Base-by-base conservation (phyloP, 2,113 vertebrate species). In the Pardalotus punctatus region DNA sequence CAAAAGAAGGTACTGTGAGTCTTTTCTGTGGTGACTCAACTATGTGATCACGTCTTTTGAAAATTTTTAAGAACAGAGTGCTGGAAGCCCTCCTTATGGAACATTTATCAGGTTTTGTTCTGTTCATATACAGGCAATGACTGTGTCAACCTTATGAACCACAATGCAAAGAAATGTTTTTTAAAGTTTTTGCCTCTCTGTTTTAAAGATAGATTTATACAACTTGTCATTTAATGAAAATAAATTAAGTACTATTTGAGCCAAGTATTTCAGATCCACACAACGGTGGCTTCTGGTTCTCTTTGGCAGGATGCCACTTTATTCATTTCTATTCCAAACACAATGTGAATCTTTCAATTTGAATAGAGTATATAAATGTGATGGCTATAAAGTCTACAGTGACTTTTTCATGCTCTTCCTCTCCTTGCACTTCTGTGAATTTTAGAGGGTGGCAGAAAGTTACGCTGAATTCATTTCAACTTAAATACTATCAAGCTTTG, bases 251-350 rank as follows among this genome's bases (percentile, higher is more conserved):
- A 97, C 89, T 97, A 92, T 92, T 95, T 92, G 88, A 98, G 95
- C 93, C 97, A 98, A 98, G 97, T 97, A 94, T 97, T 98, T 97
- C 84, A 78, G 90, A 97, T 97, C 96, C 94, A 93, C 95, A 97
- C 90, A 93, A 96, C 95, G 95, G 89, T 97, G 91, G 88, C 97
- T 98, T 97, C 96, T 96, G 92, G 96, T 95, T 96, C 89, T 94
- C 50, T 93, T 93, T 98, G 97, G 98, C 97, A 97, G 95, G 35
- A 94, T 94, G 97, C 97, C 97, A 97, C 73, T 95, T 85, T 94
- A 94, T 96, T 97, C 92, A 91, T 97, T 97, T 98, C 97, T 97
- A 97, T 98, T 98, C 97, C 96, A 95, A 96, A 97, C 83, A 97
- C 92, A 97, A 97, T 97, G 91, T 88, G 89, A 98, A 98, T 96